Evolutionary conservation across 1,140 invertebrate species (phyloP).

Genomic region (Magallana ariakensis): DNA sequence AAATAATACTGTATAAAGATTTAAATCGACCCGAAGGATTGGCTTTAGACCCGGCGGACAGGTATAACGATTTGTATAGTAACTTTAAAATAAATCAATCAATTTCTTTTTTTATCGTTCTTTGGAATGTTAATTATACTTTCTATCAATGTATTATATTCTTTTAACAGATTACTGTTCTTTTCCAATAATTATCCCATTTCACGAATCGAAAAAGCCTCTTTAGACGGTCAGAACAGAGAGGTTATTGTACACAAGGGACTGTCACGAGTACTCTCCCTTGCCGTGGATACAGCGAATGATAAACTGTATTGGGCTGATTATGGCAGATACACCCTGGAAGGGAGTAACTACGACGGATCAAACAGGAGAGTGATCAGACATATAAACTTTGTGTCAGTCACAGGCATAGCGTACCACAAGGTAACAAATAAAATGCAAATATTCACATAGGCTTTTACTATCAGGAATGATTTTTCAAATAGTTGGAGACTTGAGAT

Average conservation of each 20-base stretch:
- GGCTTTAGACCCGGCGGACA: not conserved
- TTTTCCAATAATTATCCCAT: not conserved
- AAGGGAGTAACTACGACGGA: not conserved
- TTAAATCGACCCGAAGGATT: slow-evolving; percentile 1
- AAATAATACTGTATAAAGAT: not conserved
- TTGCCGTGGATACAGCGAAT: not conserved
- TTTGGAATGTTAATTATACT: too few species aligned
- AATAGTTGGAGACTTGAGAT: too few species aligned
- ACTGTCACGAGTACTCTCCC: not conserved
- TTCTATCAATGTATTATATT: not conserved
- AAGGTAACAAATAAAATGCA: not conserved
- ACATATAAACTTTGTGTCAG: not conserved
- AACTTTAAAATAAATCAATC: too few species aligned
- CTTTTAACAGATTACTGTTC: not conserved
- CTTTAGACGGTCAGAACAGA: not conserved
- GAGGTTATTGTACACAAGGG: not conserved
- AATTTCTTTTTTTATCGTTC: too few species aligned
- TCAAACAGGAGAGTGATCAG: not conserved
- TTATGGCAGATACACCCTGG: not conserved
- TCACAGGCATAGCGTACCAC: not conserved
- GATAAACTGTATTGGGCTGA: not conserved
- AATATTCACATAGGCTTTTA: too few species aligned
- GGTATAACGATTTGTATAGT: not conserved
- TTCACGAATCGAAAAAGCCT: slow-evolving; percentile 13
- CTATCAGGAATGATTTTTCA: too few species aligned